A percentile compares a stretch with the other conserved stretches of the same genome.
Evolutionary conservation across 2,113 vertebrate genomes (phyloP).

Genomic region (Plotosus lineatus): DNA sequence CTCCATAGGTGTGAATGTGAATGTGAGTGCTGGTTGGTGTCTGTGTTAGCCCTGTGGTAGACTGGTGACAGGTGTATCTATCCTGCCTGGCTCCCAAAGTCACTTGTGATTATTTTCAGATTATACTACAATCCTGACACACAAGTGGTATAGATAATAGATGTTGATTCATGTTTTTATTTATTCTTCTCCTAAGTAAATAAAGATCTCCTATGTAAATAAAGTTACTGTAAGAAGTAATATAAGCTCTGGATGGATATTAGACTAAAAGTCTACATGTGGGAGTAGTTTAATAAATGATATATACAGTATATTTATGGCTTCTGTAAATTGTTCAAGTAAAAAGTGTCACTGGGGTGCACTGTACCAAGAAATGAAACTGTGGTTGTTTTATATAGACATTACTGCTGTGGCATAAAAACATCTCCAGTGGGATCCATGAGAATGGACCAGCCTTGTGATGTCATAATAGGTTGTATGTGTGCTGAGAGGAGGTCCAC

Average conservation of each 20-base stretch:
- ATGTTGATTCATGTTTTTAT: background rate
- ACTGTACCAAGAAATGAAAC: background rate
- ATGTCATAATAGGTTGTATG: background rate
- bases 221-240: background rate
- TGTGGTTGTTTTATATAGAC: background rate
- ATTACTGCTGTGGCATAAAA: background rate
- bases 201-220: background rate
- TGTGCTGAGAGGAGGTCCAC: background rate
- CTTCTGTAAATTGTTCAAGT: background rate
- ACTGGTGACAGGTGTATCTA: no score
- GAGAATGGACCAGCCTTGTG: background rate
- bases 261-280: background rate
- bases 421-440: background rate
- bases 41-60: no score
- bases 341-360: background rate
- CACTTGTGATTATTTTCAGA: no score
- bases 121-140: no score
- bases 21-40: no score
- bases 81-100: no score
- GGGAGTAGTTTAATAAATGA: background rate
- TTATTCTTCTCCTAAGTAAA: background rate
- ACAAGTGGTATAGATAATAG: no score
- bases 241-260: background rate
- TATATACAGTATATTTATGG: background rate
- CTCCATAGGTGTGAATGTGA: no score